Evolutionary conservation across 2,888 invertebrate genomes (phyloP).

Genomic region (Hofmannophila pseudospretella): DNA sequence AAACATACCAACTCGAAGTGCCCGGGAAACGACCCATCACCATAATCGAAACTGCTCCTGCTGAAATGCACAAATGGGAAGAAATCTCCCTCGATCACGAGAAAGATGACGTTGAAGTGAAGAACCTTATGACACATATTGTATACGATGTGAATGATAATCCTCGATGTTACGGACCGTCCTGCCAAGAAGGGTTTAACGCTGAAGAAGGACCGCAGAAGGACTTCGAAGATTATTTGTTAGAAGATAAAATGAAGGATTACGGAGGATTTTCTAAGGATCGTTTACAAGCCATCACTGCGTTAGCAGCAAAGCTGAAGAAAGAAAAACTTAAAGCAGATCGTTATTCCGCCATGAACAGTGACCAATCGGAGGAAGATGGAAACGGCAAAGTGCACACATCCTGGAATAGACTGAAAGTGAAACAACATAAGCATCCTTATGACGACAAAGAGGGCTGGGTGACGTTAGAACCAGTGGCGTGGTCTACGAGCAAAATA

Average conservation of each 20-base stretch:
- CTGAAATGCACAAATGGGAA: slow-evolving; percentile 32
- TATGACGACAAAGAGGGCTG: slow-evolving; percentile 85
- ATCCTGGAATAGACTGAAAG: slow-evolving; percentile 73
- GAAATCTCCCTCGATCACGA: slow-evolving; percentile 31
- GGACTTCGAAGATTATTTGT: slow-evolving; percentile 78
- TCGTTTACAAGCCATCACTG: slow-evolving; percentile 61
- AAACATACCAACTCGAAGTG: slow-evolving; percentile 74
- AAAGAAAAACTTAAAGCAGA: slow-evolving; percentile 56
- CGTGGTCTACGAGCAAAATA: slow-evolving; percentile 88
- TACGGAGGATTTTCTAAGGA: slow-evolving; percentile 58
- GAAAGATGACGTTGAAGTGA: slow-evolving; percentile 49
- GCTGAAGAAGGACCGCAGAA: slow-evolving; percentile 66
- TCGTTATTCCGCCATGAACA: slow-evolving; percentile 21
- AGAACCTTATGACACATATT: slow-evolving; percentile 63
- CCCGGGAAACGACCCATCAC: slow-evolving; percentile 78
- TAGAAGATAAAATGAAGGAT: slow-evolving; percentile 77
- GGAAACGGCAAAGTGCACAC: slow-evolving; percentile 54
- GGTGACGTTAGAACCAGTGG: slow-evolving; percentile 87
- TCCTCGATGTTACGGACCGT: slow-evolving; percentile 67
- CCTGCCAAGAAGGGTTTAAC: slow-evolving; percentile 57
- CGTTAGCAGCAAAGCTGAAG: slow-evolving; percentile 67
- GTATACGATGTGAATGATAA: slow-evolving; percentile 55
- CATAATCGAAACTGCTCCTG: slow-evolving; percentile 70
- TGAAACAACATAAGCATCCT: slow-evolving; percentile 77
- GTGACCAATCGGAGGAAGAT: slow-evolving; percentile 33